Evolutionary conservation across 2,797 vertebrate species (phyloP).

Genomic region (Tragelaphus oryx): DNA sequence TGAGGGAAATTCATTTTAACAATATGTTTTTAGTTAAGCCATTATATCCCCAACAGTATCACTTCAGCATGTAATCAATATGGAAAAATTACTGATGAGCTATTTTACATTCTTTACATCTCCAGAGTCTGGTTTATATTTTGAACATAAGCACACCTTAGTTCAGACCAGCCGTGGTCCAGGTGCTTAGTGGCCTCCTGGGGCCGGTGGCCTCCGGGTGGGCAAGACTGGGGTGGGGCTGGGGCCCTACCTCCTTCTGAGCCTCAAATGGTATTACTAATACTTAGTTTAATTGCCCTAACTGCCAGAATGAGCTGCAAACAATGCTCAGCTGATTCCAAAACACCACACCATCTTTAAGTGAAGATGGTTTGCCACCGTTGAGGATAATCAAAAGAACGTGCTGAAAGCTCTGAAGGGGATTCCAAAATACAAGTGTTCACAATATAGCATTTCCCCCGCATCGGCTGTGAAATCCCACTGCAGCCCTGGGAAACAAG

Average conservation of each 20-base stretch:
- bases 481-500: accelerated
- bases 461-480: accelerated
- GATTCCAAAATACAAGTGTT: neutral
- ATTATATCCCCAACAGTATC: neutral
- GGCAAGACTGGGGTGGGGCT: accelerated
- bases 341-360: neutral
- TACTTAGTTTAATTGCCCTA: neutral
- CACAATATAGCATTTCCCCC: accelerated
- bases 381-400: neutral
- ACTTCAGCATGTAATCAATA: neutral
- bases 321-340: neutral
- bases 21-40: neutral
- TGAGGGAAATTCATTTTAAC: neutral
- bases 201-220: accelerated
- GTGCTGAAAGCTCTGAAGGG: neutral
- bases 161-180: neutral
- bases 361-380: neutral
- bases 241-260: accelerated
- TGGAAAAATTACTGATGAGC: neutral
- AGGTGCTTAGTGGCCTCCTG: neutral
- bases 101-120: neutral
- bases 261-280: accelerated
- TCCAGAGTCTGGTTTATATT: neutral
- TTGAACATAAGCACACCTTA: neutral
- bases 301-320: neutral